These are phyloP conservation scores for Idris sp. DNA, from an alignment of 1,140 invertebrate genomes.

Conservation along the genomic window DNA sequence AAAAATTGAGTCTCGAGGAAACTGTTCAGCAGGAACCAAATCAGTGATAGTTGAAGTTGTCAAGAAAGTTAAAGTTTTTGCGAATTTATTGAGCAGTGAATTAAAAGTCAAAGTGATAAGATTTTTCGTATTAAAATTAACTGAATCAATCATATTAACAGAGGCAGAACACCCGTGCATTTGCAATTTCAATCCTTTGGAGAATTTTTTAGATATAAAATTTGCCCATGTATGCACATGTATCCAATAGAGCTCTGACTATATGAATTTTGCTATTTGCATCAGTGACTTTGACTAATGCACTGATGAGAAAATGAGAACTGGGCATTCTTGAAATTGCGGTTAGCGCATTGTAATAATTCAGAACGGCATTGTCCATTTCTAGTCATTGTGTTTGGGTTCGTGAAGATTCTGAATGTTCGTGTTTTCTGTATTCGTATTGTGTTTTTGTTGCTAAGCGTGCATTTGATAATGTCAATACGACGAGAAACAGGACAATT, in stretches of 20 bases:
- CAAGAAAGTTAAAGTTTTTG: neutral
- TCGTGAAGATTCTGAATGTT: no score
- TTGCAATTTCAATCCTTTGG: neutral
- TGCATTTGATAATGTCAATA: constrained; percentile 14
- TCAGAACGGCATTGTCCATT: no score
- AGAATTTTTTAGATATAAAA: constrained; percentile 14
- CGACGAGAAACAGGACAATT: neutral
- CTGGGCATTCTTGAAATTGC: no score
- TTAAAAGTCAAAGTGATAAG: neutral
- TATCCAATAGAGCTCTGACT: constrained; percentile 6
- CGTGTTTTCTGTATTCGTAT: no score
- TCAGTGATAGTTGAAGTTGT: neutral
- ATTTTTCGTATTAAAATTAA: neutral
- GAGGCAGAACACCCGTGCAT: constrained; percentile 3
- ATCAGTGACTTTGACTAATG: no score
- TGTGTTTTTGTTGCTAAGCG: constrained; percentile 28
- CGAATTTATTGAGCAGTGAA: neutral
- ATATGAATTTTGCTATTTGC: no score
- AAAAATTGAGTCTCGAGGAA: constrained; percentile 8
- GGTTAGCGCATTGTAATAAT: no score
- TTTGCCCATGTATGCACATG: constrained; percentile 23
- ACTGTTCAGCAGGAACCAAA: constrained; percentile 2
- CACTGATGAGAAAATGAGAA: no score
- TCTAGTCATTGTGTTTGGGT: no score
- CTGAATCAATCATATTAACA: constrained; percentile 5